Evolutionary conservation across 2,797 vertebrate genomes (phyloP), one percentile per base, ranked within the genome.

Genomic region (Phrynocephalus forsythii): DNA sequence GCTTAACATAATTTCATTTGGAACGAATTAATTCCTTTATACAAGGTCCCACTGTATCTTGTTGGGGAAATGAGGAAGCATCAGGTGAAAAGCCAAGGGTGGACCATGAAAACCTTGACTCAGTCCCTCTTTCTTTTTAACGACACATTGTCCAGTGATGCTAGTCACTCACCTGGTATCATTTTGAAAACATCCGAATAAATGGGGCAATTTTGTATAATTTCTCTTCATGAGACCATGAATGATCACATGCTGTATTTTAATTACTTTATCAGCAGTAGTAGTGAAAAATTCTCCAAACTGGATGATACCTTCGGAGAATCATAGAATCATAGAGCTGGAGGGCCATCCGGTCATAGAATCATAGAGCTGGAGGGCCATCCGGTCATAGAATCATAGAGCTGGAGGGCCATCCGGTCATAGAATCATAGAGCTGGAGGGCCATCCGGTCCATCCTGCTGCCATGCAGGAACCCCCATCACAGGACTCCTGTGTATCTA

Each of bases 61-160:
- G 86, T 52, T n/a, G n/a, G 89, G 28, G 71, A 91, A 89, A 92
- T 82, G n/a, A 66, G 79, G n/a, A 83, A 52, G 80, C 77, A 63
- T 0, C 66, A 15, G 30, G 6, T 44, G 86, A 90, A 77, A 48
- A 4, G 72, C 15, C 38, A 28, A 18, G 78, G 68, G 9, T 63
- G 33, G 56, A 13, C 28, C 82, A 83, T 88, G 20, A 18, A 76
- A 44, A 76, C 73, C 3, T 22, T 48, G 20, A n/a, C 15, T 38
- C 8, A n/a, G 26, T n/a, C 44, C 5, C 28, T 56, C 9, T 56
- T 10, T 56, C 44, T 44, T 44, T 38, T 33, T 18, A 73, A 38
- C 5, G 6, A 5, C 33, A 9, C 0, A 38, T 8, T 60, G 18
- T 9, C 38, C 16, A 30, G 69, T 11, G 38, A 44, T 60, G 1